These are phyloP conservation scores for Alouatta palliata DNA, from an alignment of 2,113 vertebrate species.

Conservation along the genomic window DNA sequence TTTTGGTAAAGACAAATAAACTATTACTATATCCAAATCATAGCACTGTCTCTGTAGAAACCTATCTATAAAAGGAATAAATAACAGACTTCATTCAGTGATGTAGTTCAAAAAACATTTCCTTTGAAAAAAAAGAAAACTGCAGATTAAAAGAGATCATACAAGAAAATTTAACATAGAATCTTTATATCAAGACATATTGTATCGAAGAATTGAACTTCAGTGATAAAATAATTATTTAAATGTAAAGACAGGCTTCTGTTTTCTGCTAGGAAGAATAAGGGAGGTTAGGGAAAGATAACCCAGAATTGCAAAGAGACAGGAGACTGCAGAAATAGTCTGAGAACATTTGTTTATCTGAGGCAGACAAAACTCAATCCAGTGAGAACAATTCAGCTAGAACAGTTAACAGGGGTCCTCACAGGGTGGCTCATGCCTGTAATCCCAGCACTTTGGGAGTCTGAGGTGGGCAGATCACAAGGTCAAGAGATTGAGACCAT, in stretches of 20 bases:
- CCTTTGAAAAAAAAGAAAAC: neutral
- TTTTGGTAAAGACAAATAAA: neutral
- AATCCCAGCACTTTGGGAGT: too few relatives aligned
- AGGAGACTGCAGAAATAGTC: too few relatives aligned
- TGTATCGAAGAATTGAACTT: neutral
- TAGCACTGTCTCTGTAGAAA: neutral
- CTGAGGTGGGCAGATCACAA: too few relatives aligned
- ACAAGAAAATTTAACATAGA: neutral
- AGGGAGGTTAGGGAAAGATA: neutral
- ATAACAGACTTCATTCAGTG: neutral
- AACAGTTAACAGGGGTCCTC: too few relatives aligned
- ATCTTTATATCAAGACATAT: neutral
- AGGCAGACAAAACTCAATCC: too few relatives aligned
- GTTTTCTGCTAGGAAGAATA: neutral
- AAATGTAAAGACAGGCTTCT: neutral
- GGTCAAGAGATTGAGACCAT: too few relatives aligned
- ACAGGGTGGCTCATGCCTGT: too few relatives aligned
- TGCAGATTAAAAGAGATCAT: neutral
- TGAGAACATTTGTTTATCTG: too few relatives aligned
- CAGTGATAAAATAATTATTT: neutral
- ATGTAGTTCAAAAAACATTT: neutral
- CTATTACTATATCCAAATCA: neutral
- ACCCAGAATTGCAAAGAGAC: neutral
- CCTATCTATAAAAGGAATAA: slow-evolving; percentile 18
- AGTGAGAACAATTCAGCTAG: too few relatives aligned